A percentile compares a stretch with the other conserved stretches of the same genome.
Evolutionary conservation across 37 sponge, comb jelly and placozoan species (phyloP).

Genomic region (Axinella damicornis): DNA sequence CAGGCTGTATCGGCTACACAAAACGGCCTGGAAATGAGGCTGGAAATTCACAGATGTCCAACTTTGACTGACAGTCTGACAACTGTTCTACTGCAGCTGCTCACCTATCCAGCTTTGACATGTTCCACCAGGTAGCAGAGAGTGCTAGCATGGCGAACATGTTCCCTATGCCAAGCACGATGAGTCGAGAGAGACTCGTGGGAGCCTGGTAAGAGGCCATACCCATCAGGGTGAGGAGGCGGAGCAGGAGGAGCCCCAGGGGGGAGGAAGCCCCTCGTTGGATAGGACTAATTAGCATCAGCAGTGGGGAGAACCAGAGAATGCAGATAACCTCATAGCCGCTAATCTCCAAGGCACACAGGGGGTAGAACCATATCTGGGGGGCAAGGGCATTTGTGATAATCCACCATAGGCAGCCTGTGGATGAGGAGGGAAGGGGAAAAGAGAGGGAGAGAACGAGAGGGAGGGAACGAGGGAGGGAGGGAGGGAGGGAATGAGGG

Average conservation of each 20-base stretch:
- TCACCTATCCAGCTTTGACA: slow-evolving; percentile 66
- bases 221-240: slow-evolving; percentile 37
- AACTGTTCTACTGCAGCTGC: not conserved
- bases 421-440: not conserved
- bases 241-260: slow-evolving; percentile 47
- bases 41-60: too few relatives aligned
- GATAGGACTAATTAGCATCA: slow-evolving; percentile 34
- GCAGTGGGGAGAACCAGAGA: slow-evolving; percentile 63
- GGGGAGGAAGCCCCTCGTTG: slow-evolving; percentile 28
- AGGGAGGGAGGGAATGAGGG: not conserved
- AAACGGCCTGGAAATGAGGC: too few relatives aligned
- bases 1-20: too few relatives aligned
- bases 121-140: slow-evolving; percentile 36
- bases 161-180: slow-evolving; percentile 47
- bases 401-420: slow-evolving; percentile 80
- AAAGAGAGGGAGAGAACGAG: not conserved
- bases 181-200: slow-evolving; percentile 5
- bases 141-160: slow-evolving; percentile 40
- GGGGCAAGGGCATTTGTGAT: slow-evolving; percentile 57
- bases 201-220: slow-evolving; percentile 63
- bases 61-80: too few relatives aligned
- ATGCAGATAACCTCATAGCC: slow-evolving; percentile 45
- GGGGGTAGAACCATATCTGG: slow-evolving; percentile 63
- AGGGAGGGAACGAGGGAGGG: not conserved
- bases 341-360: slow-evolving; percentile 45